Percentiles rank a stretch among this genome's conserved stretches.
Conservation (phyloP, 1,140 invertebrate species). For the Laupala kohalensis region DNA sequence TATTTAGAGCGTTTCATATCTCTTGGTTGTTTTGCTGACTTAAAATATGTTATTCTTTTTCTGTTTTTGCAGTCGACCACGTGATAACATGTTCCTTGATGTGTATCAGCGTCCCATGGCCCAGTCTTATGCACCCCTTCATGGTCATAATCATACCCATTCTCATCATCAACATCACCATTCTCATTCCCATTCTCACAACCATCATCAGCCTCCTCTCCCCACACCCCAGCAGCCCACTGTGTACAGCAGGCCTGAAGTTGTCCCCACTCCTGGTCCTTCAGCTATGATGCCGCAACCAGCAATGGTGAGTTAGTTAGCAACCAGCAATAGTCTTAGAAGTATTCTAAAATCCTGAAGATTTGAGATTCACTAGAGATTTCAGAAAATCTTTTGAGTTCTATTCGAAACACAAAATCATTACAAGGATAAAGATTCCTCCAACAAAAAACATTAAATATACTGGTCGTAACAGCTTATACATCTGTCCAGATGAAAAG, state of each 20-base stretch:
- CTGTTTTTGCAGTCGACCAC: background rate
- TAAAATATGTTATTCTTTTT: too few relatives aligned
- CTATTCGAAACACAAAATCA: too few relatives aligned
- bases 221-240: constrained; percentile 31
- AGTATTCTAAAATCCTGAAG: too few relatives aligned
- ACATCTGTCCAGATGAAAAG: too few relatives aligned
- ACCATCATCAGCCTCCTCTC: constrained; percentile 18
- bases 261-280: constrained; percentile 25
- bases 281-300: constrained; percentile 7
- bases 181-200: constrained; percentile 11
- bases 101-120: background rate
- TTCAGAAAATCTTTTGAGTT: too few relatives aligned
- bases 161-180: constrained; percentile 1
- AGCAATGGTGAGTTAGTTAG: background rate
- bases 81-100: constrained; percentile 3
- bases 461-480: too few relatives aligned
- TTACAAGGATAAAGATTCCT: too few relatives aligned
- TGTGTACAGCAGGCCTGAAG: constrained; percentile 36
- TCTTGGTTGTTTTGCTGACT: too few relatives aligned
- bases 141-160: background rate
- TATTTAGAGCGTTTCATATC: too few relatives aligned
- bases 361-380: too few relatives aligned
- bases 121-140: background rate
- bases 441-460: too few relatives aligned
- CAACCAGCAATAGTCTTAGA: too few relatives aligned